Conservation (phyloP, 2,797 vertebrate genomes). For the Intellagama lesueurii region DNA sequence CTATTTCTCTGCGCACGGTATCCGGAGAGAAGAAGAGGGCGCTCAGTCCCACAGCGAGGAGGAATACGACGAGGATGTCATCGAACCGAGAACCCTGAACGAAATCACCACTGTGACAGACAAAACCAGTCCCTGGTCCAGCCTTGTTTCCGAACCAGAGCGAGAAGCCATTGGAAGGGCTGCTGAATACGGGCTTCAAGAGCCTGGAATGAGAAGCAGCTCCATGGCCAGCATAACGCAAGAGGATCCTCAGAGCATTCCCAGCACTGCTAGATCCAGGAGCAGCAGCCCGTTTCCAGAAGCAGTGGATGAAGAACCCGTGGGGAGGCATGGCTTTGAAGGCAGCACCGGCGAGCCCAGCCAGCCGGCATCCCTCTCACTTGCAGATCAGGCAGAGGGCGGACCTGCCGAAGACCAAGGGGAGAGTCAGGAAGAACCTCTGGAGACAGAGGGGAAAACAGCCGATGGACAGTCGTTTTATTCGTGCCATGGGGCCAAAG, state of each 20-base stretch:
- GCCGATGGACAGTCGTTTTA: rapidly evolving
- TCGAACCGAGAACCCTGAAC: conserved; percentile 89
- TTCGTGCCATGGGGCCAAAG: background rate
- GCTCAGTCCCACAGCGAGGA: conserved; percentile 74
- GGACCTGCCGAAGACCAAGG: background rate
- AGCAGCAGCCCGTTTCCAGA: rapidly evolving
- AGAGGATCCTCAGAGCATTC: background rate
- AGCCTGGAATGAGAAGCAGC: conserved; percentile 22
- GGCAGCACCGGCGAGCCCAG: rapidly evolving
- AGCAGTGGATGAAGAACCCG: background rate
- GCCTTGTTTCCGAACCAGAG: conserved; percentile 86
- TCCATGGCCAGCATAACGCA: conserved; percentile 14
- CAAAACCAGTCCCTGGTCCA: conserved; percentile 95
- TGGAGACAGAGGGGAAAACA: rapidly evolving
- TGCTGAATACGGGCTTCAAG: background rate
- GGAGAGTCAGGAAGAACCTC: rapidly evolving
- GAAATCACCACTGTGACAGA: conserved; percentile 90
- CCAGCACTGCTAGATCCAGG: rapidly evolving
- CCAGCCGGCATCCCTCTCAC: rapidly evolving
- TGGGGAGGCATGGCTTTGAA: rapidly evolving
- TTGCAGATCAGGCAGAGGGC: rapidly evolving
- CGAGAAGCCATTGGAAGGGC: conserved; percentile 39
- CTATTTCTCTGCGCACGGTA: rapidly evolving
- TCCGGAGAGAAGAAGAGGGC: conserved; percentile 18
- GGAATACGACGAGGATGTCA: conserved; percentile 88